Base-by-base conservation (phyloP, 2,888 invertebrate species). In the Pemphredon lugubris region DNA sequence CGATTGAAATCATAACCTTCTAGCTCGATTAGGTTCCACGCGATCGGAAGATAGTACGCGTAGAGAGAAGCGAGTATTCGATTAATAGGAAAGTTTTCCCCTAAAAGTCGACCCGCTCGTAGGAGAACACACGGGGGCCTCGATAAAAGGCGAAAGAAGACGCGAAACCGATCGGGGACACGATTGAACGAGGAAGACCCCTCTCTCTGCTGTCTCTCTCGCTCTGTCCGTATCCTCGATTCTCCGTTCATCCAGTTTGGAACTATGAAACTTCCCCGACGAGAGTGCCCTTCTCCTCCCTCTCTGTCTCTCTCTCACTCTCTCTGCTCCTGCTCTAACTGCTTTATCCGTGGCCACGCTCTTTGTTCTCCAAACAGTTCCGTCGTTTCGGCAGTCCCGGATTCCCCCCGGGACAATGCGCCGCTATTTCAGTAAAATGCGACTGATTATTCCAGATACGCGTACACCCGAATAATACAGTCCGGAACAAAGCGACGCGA, bases 81-180 rank as follows among this genome's bases (percentile, higher is more conserved):
- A 83, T 84, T 85, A 82, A 82, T 79, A 77, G 79, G 34, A 78
- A 84, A 84, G 73, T 82, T 82, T 73, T 55, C 51, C 23, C 23
- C 9, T 39, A 45, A 6, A 69, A 64, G 23, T 67, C 14, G 39
- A 48, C 21, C n/a, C 4, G 40, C 37, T 16, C 34, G 34, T 26
- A 11, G 61, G 51, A 53, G 68, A 39, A 60, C 44, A n/a, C n/a
- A n/a, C n/a, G n/a, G n/a, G n/a, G n/a, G n/a, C n/a, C n/a, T n/a
- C n/a, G 50, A 14, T 32, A 21, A 23, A 39, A 39, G 42, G 30
- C 16, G 11, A 37, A 45, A 44, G 30, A 50, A 26, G 53, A 47
- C 26, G 53, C 44, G 39, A 54, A 65, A 42, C 53, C 55, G 75
- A 79, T 67, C 37, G 20, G 48, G 20, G 47, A 47, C 47, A 34